Evolutionary conservation across 2,113 vertebrate species (phyloP), one percentile per base, ranked within the genome.

Genomic region (Carettochelys insculpta): DNA sequence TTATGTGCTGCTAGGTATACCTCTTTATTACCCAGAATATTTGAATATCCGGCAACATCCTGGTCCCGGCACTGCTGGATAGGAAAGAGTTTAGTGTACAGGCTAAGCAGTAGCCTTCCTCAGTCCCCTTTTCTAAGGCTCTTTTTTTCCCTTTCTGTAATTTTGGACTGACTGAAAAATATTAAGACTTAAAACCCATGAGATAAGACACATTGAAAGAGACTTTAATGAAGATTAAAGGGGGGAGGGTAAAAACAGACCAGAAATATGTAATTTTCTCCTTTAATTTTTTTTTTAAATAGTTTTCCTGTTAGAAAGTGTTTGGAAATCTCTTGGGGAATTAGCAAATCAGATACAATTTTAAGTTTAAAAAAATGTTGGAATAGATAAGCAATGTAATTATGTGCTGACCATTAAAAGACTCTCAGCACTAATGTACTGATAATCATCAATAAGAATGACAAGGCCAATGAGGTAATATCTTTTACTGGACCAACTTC

Each of bases 351-450:
- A 89, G 83, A 82, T 88, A 91, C 76, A 82, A 86, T 31, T 9
- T 93, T 90, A 91, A 89, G 82, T 92, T 54, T 25, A 34, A 75
- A 71, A 73, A 86, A 86, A 78, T 78, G 81, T 92, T 79, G 3
- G 22, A 85, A 96, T 95, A 94, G 24, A 92, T 82, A 52, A 78
- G 48, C 0, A 83, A 31, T 51, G 75, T 88, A 89, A 95, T 95
- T 90, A 85, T 47, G 50, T 88, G 24, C 14, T 47, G 94, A 82
- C 10, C 25, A 80, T 93, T 88, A 94, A 38, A 77, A 90, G 58
- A 61, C 77, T 91, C 90, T 92, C 54, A 80, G 68, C 86, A 56
- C 3, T 94, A 92, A 94, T 53, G 27, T 52, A 78, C 95, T 95
- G 93, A 93, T 90, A 86, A 95, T 76, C 0, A 87, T 89, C 88